Conservation (phyloP, 1,140 invertebrate species). For the Polyergus mexicanus region DNA sequence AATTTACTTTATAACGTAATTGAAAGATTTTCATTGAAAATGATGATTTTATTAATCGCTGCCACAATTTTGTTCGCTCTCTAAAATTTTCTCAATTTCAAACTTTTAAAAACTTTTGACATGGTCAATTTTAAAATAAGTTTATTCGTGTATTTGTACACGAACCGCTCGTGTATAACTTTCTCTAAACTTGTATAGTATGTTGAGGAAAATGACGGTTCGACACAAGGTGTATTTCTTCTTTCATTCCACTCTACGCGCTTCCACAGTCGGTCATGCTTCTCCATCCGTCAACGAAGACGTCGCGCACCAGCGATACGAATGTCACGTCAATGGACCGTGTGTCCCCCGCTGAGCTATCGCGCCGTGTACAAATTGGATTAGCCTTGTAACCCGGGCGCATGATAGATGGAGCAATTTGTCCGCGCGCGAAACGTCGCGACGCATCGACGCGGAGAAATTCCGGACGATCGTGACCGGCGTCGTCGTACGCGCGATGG, state of each 20-base stretch:
- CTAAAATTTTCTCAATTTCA: neutral
- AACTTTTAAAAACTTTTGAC: neutral
- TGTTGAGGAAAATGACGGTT: neutral
- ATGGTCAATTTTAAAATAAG: neutral
- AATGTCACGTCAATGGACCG: conserved; percentile 70
- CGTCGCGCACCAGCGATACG: conserved; percentile 35
- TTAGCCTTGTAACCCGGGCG: conserved; percentile 61
- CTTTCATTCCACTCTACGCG: neutral
- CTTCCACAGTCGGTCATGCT: conserved; percentile 41
- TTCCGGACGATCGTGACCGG: conserved; percentile 46
- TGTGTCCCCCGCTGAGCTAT: conserved; percentile 67
- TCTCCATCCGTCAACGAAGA: conserved; percentile 54
- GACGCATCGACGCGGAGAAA: conserved; percentile 50
- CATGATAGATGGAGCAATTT: conserved; percentile 67
- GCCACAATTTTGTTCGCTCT: neutral
- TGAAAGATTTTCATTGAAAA: neutral
- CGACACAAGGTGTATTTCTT: neutral
- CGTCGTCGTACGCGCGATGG: conserved; percentile 55
- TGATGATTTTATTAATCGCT: neutral
- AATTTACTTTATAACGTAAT: neutral
- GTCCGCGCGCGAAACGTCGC: conserved; percentile 63
- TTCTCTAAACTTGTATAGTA: neutral
- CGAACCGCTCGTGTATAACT: neutral
- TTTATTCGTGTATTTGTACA: too few relatives aligned
- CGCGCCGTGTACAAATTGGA: conserved; percentile 73